phyloP scores from a whole-genome alignment of 2,888 invertebrate species.

The Tenthredo livida region DNA sequence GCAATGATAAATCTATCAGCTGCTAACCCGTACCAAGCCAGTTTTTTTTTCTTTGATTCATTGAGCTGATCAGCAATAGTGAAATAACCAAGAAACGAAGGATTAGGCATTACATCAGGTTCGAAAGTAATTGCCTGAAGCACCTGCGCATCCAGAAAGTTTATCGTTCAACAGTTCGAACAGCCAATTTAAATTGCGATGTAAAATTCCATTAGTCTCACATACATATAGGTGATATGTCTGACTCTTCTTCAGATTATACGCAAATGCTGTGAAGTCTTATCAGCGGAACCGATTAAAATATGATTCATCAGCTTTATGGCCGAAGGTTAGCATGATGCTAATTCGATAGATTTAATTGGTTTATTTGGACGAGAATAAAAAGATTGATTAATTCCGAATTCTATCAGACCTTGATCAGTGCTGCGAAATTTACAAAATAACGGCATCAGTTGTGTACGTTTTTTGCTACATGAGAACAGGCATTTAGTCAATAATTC shows the following conservation, averaged over 20 bases:
- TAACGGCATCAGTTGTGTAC: constrained; percentile 27
- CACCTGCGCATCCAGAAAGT: neutral
- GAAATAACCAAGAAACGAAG: neutral
- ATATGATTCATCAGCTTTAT: neutral
- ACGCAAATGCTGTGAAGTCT: neutral
- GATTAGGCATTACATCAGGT: neutral
- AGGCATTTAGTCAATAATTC: neutral
- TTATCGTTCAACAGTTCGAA: neutral
- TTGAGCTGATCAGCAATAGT: neutral
- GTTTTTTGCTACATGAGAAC: neutral
- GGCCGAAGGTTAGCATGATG: neutral
- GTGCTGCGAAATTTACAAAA: neutral
- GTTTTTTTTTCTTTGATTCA: neutral
- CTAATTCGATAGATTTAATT: neutral
- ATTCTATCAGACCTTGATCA: neutral
- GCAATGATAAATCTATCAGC: neutral
- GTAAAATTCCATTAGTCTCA: neutral
- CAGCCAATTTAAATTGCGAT: neutral
- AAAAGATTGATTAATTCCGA: neutral
- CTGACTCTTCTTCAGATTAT: neutral
- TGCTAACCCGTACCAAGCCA: neutral
- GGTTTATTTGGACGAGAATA: neutral
- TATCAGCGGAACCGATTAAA: neutral
- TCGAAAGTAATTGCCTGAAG: neutral
- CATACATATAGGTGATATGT: neutral